Conservation (phyloP, 2,888 invertebrate species). For the Rapana venosa region DNA sequence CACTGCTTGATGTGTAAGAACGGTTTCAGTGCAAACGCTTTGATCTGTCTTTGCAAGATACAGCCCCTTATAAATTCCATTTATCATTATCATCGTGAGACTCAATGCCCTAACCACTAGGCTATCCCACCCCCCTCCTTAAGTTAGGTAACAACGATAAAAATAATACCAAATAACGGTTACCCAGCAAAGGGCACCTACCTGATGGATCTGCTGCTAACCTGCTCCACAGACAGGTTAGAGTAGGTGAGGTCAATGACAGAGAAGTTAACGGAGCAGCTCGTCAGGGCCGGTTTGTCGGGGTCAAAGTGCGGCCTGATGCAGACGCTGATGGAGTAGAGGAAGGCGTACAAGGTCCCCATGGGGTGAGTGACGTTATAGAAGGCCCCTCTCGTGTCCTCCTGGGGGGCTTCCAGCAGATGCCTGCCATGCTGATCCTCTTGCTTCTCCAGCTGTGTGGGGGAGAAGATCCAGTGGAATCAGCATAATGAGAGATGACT, state of each 20-base stretch:
- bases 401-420: background rate
- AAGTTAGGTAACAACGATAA: no score
- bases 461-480: no score
- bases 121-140: no score
- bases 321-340: conserved; percentile 1
- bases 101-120: no score
- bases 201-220: background rate
- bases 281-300: background rate
- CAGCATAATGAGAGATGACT: no score
- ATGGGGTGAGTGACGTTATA: conserved; percentile 7
- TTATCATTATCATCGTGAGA: no score
- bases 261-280: conserved; percentile 27
- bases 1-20: no score
- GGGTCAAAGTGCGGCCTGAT: background rate
- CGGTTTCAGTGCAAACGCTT: no score
- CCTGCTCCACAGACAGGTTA: background rate
- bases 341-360: conserved; percentile 11
- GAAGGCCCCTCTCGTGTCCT: background rate
- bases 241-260: background rate
- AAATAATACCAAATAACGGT: background rate
- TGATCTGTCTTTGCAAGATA: no score
- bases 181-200: background rate
- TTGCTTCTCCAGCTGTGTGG: background rate
- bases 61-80: no score
- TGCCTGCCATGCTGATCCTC: background rate